Base-by-base conservation (phyloP, 2,797 vertebrate genomes). In the Toxotes lorentzi region DNA sequence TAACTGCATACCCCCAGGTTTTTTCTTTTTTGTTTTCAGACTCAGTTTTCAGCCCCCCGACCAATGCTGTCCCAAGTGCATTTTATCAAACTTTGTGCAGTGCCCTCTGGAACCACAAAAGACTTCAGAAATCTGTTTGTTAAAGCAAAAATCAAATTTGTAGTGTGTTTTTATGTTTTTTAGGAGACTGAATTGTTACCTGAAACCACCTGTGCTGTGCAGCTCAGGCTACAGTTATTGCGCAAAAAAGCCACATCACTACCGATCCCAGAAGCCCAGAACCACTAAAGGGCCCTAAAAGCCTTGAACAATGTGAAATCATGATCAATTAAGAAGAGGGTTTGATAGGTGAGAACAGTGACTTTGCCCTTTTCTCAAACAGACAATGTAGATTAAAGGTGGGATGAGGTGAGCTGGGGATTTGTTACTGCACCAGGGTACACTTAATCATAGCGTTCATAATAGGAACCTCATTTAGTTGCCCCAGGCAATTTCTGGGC, bases 321-420 rank as follows among this genome's bases (percentile, higher is more conserved):
- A 68, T 7, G 57, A 87, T 87, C 81, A 90, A 82, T 92, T 86
- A 88, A 47, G 65, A 41, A 75, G 76, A 50, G 58, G 30, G 78
- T 69, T 65, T 76, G 80, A 91, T 83, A 82, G 86, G 91, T 91
- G 88, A 87, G 89, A 90, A 85, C 77, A 82, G 87, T 40, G 79
- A 79, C 81, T 90, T 82, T 90, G 84, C 75, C 88, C 85, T 89
- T 93, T 93, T 91, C 91, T 84, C 82, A 85, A 74, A 76, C 72
- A 86, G 86, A 91, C 86, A 91, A 89, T 88, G 81, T 35, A 89
- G 89, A 93, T 91, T 88, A 91, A 92, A 92, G 91, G 88, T 87
- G 69, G 81, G 88, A 78, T 34, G 73, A 78, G 84, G 85, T 81
- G 84, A 88, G 87, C 27, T 30, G 68, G 70, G 88, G 88, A 91